Base-by-base conservation (phyloP, 2,113 vertebrate genomes). In the Spea multiplicata region DNA sequence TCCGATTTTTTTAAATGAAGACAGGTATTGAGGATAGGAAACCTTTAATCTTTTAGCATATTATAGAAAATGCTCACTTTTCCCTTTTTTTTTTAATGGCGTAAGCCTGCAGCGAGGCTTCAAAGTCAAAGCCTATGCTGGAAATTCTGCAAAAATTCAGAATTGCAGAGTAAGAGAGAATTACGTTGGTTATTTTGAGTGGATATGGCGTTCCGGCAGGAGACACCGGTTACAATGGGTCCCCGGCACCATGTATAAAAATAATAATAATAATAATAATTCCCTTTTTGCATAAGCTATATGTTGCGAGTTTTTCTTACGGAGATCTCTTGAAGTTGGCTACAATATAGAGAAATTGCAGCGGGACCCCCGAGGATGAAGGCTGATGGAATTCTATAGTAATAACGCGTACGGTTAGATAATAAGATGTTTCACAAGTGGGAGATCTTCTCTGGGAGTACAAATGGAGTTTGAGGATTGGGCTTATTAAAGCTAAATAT, bases 21-120 rank as follows among this genome's bases (percentile, higher is more conserved):
- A 48, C 73, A 65, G 73, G 73, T 74, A 66, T 66, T 50, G 73
- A 16, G 61, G 73, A 74, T 74, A 48, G 30, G 73, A 74, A 74
- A 74, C 73, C 59, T 74, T 66, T 74, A 74, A 74, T 74, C 73
- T 74, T 66, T 74, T 61, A 50, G 16, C 44, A 47, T 66, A 52
- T 17, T 64, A 5, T 64, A 64, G 44, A 64, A 64, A 64, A 30
- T 64, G 61, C 16, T 66, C 17, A 14, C 9, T 16, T 44, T 66
- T 30, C 55, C 55, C 10, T 12, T 53, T 12, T 12, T 12, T 9
- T 64, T 49, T 74, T 52, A 8, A 16, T 16, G 30, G 44, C 5
- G 45, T 65, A 52, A 74, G 44, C 59, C 44, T 64, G 61, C 61
- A 17, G 46, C 13, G 59, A 14, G n/a, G 55, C 72, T 49, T 59